Evolutionary conservation across 2,113 vertebrate genomes (phyloP), one percentile per base, ranked within the genome.

Genomic region (Elanus axillaris): DNA sequence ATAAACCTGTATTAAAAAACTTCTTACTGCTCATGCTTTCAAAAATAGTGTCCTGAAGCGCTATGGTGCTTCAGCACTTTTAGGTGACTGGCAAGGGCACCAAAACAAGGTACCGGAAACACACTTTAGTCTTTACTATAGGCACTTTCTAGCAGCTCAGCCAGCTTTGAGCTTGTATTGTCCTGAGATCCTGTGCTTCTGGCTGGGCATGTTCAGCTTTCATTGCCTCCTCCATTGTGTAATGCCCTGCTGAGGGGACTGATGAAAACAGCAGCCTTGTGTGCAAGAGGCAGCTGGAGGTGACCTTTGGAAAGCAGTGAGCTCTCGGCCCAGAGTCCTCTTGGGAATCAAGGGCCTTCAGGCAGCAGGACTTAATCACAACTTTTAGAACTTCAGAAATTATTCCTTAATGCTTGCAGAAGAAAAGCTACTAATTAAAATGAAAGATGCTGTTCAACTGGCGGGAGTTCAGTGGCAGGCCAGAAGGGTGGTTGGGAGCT

Each of bases 111-210:
- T 58, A 13, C 21, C 53, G 73, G 64, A 45, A 62, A 13, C 38
- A 7, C 31, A 4, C 13, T n/a, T n/a, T n/a, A 40, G 34, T 10
- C 13, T 52, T 52, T 25, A 9, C 53, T 31, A 0, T 1, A 75
- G 58, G 27, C 21, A 4, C 21, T 38, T 76, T 53, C 19, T 13
- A 16, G 16, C n/a, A 43, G 13, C 32, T 43, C 58, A 20, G 26
- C 8, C 26, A 43, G 43, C 56, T 80, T 42, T 0, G 1, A 34
- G 19, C 40, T 71, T 3, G 0, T 9, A 0, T 48, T n/a, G 47
- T 38, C 42, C 63, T 14, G 12, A 79, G 69, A 29, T 56, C 23
- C 45, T 4, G 13, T 10, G n/a, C 36, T 75, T 50, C 56, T 69
- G 56, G 53, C 8, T 59, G 31, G 42, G 19, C 32, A 6, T 1